These are phyloP conservation scores for Pomacea canaliculata DNA, from an alignment of 2,888 invertebrate species.

Conservation along the genomic window DNA sequence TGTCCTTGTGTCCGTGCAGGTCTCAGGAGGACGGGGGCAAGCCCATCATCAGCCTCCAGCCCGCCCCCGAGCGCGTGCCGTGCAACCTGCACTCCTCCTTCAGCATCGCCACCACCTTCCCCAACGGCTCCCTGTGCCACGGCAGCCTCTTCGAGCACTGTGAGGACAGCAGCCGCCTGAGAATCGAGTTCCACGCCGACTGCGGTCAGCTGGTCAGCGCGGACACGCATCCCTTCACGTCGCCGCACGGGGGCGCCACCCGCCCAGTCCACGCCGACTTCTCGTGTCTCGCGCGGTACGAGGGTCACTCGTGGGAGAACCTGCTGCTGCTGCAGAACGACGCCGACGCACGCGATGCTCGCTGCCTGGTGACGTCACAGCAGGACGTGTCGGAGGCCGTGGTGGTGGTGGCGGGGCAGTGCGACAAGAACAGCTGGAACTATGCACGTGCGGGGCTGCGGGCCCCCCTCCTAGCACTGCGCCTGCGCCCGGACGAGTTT, in stretches of 20 bases:
- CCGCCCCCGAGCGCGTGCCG: constrained; percentile 25
- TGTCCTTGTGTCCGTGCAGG: neutral
- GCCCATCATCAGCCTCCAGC: constrained; percentile 40
- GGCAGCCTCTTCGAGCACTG: constrained; percentile 53
- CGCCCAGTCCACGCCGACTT: constrained; percentile 34
- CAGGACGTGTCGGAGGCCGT: constrained; percentile 42
- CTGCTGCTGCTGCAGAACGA: constrained; percentile 51
- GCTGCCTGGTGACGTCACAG: constrained; percentile 52
- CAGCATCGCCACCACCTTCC: constrained; percentile 41
- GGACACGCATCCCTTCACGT: neutral
- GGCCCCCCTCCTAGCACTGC: constrained; percentile 39
- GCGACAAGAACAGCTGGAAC: constrained; percentile 51
- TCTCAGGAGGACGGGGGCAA: constrained; percentile 37
- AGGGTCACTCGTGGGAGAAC: constrained; percentile 55
- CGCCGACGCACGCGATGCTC: constrained; percentile 37
- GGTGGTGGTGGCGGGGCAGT: constrained; percentile 47
- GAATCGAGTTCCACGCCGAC: constrained; percentile 45
- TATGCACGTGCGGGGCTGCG: constrained; percentile 44
- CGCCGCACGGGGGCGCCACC: neutral
- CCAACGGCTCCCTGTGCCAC: constrained; percentile 41
- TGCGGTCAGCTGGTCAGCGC: neutral
- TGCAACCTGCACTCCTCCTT: constrained; percentile 48
- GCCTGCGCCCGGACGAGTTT: constrained; percentile 38
- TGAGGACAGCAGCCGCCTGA: constrained; percentile 42
- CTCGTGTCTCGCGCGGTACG: constrained; percentile 49